These are phyloP conservation scores for Tachina grossa DNA, from an alignment of 2,888 invertebrate species.

Conservation along the genomic window DNA sequence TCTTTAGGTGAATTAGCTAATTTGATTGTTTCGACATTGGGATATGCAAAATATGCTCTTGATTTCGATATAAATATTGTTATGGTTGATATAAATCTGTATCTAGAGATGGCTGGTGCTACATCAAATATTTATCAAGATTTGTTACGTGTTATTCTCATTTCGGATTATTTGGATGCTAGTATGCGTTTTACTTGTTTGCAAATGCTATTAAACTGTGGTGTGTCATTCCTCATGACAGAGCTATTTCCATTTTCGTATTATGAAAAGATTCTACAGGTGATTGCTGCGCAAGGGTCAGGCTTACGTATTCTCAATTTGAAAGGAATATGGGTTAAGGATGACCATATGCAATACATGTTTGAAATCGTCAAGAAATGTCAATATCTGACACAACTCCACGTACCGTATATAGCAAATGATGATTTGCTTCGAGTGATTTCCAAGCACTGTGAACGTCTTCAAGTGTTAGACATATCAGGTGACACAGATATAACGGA, in stretches of 20 bases:
- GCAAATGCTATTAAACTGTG: conserved; percentile 86
- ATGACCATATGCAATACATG: conserved; percentile 86
- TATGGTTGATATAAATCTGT: conserved; percentile 86
- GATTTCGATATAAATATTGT: conserved; percentile 85
- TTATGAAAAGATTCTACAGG: conserved; percentile 87
- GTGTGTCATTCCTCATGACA: conserved; percentile 86
- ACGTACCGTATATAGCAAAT: conserved; percentile 88
- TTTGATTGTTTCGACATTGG: conserved; percentile 85
- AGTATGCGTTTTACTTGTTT: conserved; percentile 87
- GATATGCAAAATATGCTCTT: conserved; percentile 84
- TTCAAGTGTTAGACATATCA: conserved; percentile 87
- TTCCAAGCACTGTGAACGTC: conserved; percentile 84
- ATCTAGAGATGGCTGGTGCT: conserved; percentile 85
- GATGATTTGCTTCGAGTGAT: conserved; percentile 87
- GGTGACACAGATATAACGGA: conserved; percentile 88
- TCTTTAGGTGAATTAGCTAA: conserved; percentile 86
- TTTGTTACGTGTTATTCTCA: conserved; percentile 86
- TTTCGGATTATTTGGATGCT: conserved; percentile 87
- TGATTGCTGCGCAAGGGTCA: conserved; percentile 86
- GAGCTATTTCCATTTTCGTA: conserved; percentile 89
- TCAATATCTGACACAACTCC: conserved; percentile 85
- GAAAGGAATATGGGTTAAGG: conserved; percentile 89
- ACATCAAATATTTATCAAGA: conserved; percentile 88
- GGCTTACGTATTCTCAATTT: conserved; percentile 87
- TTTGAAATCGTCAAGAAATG: conserved; percentile 85